Base-by-base conservation (phyloP, 1,140 invertebrate genomes). In the Trinorchestia longiramus region DNA sequence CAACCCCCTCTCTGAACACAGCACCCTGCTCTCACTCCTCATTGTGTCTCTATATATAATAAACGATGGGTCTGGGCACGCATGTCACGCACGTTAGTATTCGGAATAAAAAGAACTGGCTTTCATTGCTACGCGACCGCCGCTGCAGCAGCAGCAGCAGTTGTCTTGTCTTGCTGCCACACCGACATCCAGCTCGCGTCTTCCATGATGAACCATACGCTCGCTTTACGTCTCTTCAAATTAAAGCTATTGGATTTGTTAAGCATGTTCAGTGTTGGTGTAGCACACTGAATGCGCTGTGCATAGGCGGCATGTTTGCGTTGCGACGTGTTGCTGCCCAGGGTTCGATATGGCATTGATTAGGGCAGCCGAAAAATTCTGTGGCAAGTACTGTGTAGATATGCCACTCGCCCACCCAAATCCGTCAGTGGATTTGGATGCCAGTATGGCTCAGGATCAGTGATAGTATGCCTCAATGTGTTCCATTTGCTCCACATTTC, bases 111-210 rank as follows among this genome's bases (percentile, higher is more conserved):
- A 77, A 77, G 62, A 77, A 77, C 62, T 77, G 62, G 62, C 62
- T 77, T 77, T 77, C 62, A 77, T 77, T 77, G 62, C 62, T 53
- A 94, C 92, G 47, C 92, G 15, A 41, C 94, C n/a, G n/a, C 57
- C 45, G n/a, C 94, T 8, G 94, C 94, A 8, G 40, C 3, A 43
- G 45, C 57, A 0, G 41, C 17, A 53, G 43, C 40, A 19, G 42
- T 15, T 17, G 53, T 36, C 45, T n/a, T 43, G 91, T 87, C 11
- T 8, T 96, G 62, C 28, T 77, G 28, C 62, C 11, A 77, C 62
- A 23, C 62, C 11, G 62, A 77, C 28, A 1, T 77, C 62, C 62
- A 77, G 62, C 62, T 77, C 36, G 62, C 28, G 62, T 36, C 62
- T 77, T 77, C 62, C 62, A 77, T 77, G 62, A 77, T 77, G 62